Percentiles rank a stretch among this genome's conserved stretches.
Conservation (phyloP, 2,797 vertebrate genomes). For the Argentina silus region DNA sequence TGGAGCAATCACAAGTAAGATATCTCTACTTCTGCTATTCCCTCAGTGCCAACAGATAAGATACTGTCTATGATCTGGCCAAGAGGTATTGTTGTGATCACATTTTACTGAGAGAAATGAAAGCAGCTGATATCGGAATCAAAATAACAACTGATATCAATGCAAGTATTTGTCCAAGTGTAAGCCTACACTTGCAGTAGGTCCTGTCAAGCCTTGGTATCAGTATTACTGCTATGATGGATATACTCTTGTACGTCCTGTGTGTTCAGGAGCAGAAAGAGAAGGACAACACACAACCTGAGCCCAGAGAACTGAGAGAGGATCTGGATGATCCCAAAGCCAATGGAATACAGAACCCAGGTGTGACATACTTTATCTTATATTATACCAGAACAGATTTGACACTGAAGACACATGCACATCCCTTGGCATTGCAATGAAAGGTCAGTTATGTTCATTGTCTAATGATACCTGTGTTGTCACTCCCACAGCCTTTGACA, state of each 20-base stretch:
- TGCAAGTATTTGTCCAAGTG: no score
- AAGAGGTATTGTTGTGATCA: not conserved
- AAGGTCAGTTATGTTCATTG: not conserved
- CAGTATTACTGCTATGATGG: no score
- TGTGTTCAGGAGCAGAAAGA: slow-evolving; percentile 46
- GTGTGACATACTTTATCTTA: slow-evolving; percentile 54
- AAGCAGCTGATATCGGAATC: no score
- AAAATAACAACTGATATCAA: no score
- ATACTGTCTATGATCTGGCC: not conserved
- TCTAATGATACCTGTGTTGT: slow-evolving; percentile 18
- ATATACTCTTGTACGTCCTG: not conserved
- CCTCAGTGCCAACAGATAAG: not conserved
- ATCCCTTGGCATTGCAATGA: not conserved
- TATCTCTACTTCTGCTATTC: no score
- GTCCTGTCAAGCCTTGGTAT: no score
- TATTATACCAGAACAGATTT: not conserved
- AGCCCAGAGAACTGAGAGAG: slow-evolving; percentile 5
- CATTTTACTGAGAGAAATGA: not conserved
- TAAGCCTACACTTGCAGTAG: no score
- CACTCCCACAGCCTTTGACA: slow-evolving; percentile 73
- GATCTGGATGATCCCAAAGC: slow-evolving; percentile 13
- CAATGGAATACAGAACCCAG: slow-evolving; percentile 68
- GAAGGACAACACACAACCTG: slow-evolving; percentile 25
- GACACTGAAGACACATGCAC: not conserved
- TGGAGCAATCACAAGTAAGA: slow-evolving; percentile 74